These are phyloP conservation scores for Peromyscus aztecus DNA, from an alignment of 2,797 vertebrate species.

Conservation along the genomic window DNA sequence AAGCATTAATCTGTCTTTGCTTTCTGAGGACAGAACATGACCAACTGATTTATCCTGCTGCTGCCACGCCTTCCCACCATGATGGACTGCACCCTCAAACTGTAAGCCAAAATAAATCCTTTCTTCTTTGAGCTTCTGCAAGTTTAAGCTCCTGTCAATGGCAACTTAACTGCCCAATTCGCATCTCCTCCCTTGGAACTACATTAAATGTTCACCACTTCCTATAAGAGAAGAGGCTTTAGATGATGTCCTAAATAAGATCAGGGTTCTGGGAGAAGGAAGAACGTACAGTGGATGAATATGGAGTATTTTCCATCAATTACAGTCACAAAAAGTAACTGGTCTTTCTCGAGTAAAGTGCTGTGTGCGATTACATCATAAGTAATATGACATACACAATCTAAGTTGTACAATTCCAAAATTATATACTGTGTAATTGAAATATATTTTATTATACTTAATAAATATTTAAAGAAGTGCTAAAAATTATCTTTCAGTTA, in stretches of 20 bases:
- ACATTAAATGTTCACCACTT: constrained; percentile 6
- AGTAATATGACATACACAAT: neutral
- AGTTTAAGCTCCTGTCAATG: constrained; percentile 13
- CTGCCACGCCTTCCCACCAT: neutral
- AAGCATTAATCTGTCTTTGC: neutral
- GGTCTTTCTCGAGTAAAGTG: constrained; percentile 4
- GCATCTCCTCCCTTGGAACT: neutral
- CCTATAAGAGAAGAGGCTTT: neutral
- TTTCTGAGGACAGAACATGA: neutral
- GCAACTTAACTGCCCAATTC: neutral
- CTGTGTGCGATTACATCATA: neutral
- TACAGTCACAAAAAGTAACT: neutral
- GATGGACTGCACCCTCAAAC: neutral
- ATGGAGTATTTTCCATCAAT: neutral
- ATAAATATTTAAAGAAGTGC: neutral
- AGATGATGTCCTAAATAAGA: constrained; percentile 8
- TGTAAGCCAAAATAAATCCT: neutral
- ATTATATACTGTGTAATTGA: neutral
- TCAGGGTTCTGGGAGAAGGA: neutral
- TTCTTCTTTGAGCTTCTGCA: neutral
- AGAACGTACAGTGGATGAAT: neutral
- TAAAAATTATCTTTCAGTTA: constrained; percentile 22
- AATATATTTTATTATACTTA: constrained; percentile 28
- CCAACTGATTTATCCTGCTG: neutral
- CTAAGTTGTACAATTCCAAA: constrained; percentile 7